Base-by-base conservation (phyloP, 2,113 vertebrate genomes). In the Nothobranchius furzeri region DNA sequence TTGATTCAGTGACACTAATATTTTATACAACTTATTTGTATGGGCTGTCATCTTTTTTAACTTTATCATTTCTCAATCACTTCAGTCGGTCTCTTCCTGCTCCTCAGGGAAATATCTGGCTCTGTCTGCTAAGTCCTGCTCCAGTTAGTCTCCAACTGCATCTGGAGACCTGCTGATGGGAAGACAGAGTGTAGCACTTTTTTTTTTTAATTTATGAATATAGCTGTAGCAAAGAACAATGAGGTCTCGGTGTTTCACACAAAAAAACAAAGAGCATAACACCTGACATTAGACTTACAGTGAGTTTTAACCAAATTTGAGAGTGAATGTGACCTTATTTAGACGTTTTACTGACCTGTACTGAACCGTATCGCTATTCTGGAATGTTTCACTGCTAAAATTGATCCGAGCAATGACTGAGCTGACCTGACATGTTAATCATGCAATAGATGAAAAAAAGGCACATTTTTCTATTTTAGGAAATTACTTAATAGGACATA, bases 121-220 rank as follows among this genome's bases (percentile, higher is more conserved):
- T 73, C 9, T 47, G 17, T 25, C 56, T 50, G 15, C 43, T 60
- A 60, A 70, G 20, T 64, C 35, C 48, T 59, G 30, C 24, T 15
- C 49, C 15, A 14, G 52, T 11, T 20, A 17, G 14, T 47, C 7
- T 24, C 49, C 10, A 42, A 36, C 52, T 35, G 50, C 11, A 43
- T n/a, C 40, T 7, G 45, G 57, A 59, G 40, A 43, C 17, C 13
- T 46, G 20, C 57, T 60, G 12, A 15, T 54, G 30, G 14, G 30
- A 37, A 15, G 7, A 36, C 15, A 15, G 53, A 15, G 53, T 36
- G 30, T 36, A 9, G 13, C 11, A 6, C 8, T 48, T n/a, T 48
- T 8, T 49, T 36, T 36, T 54, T 35, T 54, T 37, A 9, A 55
- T 42, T 43, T 43, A 37, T 43, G 37, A 9, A 45, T 46, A 46